Percentiles rank a stretch among this genome's conserved stretches.
Evolutionary conservation across 2,797 vertebrate genomes (phyloP).

Genomic region (Rhynchonycteris naso): DNA sequence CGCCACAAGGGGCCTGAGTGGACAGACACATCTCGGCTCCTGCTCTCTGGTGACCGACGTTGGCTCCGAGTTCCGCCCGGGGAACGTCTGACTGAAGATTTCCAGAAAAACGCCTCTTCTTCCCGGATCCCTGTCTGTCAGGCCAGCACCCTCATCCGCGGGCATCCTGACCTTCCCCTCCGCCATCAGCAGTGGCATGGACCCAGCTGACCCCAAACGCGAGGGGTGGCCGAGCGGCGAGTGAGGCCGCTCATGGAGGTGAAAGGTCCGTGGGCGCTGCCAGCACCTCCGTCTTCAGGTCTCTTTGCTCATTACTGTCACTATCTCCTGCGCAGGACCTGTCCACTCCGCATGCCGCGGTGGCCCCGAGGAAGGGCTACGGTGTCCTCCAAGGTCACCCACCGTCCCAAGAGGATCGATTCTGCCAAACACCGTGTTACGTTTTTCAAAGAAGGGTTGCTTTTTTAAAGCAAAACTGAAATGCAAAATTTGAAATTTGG

Average conservation of each 20-base stretch:
- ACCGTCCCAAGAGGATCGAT: rapidly evolving
- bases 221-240: too few species aligned
- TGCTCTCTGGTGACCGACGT: neutral
- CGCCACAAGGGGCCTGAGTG: rapidly evolving
- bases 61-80: neutral
- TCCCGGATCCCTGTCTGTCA: neutral
- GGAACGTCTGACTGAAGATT: rapidly evolving
- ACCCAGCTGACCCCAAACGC: rapidly evolving
- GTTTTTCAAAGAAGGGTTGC: neutral
- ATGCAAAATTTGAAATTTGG: neutral
- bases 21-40: neutral
- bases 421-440: neutral
- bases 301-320: neutral
- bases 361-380: rapidly evolving
- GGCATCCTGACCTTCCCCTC: rapidly evolving
- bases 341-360: rapidly evolving
- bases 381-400: rapidly evolving
- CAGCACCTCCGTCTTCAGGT: too few species aligned
- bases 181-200: rapidly evolving
- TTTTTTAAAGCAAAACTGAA: neutral
- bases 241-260: rapidly evolving
- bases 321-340: neutral
- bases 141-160: rapidly evolving
- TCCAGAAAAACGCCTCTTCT: rapidly evolving
- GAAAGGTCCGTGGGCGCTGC: rapidly evolving